Evolutionary conservation across 2,113 vertebrate species (phyloP).

Genomic region (Nettapus auritus): DNA sequence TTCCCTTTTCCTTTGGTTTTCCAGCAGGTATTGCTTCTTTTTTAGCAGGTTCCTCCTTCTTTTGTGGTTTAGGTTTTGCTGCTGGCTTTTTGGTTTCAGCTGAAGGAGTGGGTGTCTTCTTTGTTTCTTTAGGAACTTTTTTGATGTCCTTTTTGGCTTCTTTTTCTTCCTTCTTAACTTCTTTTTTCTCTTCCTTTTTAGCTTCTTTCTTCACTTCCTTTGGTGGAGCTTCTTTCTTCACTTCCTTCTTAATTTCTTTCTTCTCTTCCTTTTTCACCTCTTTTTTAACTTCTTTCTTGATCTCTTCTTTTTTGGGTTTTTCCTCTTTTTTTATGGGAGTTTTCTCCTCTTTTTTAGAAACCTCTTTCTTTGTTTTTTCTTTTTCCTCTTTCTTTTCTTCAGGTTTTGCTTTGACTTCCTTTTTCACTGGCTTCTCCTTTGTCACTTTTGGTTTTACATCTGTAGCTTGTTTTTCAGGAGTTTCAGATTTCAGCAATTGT

Average conservation of each 20-base stretch:
- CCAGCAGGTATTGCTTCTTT: constrained; percentile 78
- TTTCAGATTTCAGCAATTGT: constrained; percentile 78
- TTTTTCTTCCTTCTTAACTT: constrained; percentile 90
- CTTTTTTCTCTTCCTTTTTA: constrained; percentile 86
- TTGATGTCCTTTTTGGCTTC: constrained; percentile 87
- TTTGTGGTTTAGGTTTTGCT: constrained; percentile 87
- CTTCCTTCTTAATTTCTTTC: constrained; percentile 79
- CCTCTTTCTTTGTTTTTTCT: constrained; percentile 84
- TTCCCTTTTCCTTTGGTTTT: constrained; percentile 90
- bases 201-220: constrained; percentile 86
- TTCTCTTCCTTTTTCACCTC: constrained; percentile 87
- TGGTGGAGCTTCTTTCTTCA: constrained; percentile 83
- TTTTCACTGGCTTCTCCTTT: constrained; percentile 86
- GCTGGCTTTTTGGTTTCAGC: constrained; percentile 82
- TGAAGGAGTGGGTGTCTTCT: constrained; percentile 77
- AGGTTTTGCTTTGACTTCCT: constrained; percentile 82
- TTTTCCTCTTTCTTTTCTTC: constrained; percentile 90
- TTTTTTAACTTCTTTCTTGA: constrained; percentile 84
- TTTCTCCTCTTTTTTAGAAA: constrained; percentile 79
- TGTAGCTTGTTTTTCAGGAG: constrained; percentile 83
- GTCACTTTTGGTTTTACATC: constrained; percentile 85
- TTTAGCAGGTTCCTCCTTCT: constrained; percentile 86
- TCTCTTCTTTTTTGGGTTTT: constrained; percentile 84
- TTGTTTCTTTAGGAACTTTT: constrained; percentile 85
- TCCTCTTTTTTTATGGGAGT: constrained; percentile 78